phyloP scores from a whole-genome alignment of 2,797 vertebrate genomes.

The Tachyglossus aculeatus region DNA sequence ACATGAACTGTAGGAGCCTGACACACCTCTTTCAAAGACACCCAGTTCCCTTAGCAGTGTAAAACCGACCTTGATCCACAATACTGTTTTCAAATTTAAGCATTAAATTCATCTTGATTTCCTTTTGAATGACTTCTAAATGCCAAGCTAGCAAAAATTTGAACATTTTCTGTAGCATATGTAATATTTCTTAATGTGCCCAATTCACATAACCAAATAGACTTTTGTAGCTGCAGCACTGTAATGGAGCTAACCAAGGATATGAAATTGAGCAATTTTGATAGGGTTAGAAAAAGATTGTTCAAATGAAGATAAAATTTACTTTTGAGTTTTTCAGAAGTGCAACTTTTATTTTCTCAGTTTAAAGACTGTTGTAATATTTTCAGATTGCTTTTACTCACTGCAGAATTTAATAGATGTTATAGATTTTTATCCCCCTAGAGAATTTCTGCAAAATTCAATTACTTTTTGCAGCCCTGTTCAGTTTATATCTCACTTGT shows the following conservation, averaged over 20 bases:
- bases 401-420: slow-evolving; percentile 61
- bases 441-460: slow-evolving; percentile 70
- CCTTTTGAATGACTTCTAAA: not conserved
- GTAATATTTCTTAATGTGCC: not conserved
- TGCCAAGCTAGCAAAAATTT: not conserved
- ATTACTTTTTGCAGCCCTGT: slow-evolving; percentile 67
- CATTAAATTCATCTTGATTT: not conserved
- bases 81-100: not conserved
- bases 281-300: not conserved
- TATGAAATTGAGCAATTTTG: not conserved
- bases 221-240: no score
- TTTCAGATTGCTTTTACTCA: slow-evolving; percentile 54
- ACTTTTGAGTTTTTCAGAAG: slow-evolving; percentile 7
- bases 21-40: not conserved
- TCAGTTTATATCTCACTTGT: slow-evolving; percentile 50
- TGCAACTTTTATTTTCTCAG: not conserved
- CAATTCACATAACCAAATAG: not conserved
- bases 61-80: not conserved
- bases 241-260: not conserved
- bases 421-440: slow-evolving; percentile 61
- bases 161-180: not conserved
- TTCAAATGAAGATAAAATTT: not conserved
- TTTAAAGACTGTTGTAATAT: slow-evolving; percentile 33
- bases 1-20: not conserved
- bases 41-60: not conserved